A percentile compares a stretch with the other conserved stretches of the same genome.
phyloP scores from a whole-genome alignment of 2,888 invertebrate species.

The Aphidius colemani region DNA sequence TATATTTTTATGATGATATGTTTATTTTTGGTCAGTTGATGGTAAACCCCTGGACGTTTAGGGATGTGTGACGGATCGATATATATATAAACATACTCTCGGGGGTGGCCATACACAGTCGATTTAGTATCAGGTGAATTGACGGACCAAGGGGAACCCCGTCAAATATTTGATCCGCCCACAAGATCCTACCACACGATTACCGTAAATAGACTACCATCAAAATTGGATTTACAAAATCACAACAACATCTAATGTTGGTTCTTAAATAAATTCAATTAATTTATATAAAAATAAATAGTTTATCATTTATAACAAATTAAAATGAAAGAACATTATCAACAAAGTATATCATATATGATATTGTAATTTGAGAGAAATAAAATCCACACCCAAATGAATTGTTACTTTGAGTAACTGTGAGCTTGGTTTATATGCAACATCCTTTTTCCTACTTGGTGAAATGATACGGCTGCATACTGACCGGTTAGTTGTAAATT shows the following conservation, averaged over 20 bases:
- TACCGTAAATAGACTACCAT: conserved; percentile 26
- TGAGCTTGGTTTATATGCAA: conserved; percentile 2
- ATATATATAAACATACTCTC: conserved; percentile 1
- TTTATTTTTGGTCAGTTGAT: too few relatives aligned
- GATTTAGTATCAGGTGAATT: conserved; percentile 34
- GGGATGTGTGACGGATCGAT: conserved; percentile 25
- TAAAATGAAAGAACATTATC: neutral
- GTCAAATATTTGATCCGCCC: conserved; percentile 32
- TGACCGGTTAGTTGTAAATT: conserved; percentile 26
- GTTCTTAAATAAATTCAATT: neutral
- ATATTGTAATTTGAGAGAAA: too few relatives aligned
- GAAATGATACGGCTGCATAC: conserved; percentile 18
- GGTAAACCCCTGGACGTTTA: neutral
- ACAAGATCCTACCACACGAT: conserved; percentile 18
- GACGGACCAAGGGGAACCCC: conserved; percentile 34
- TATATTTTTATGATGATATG: neutral
- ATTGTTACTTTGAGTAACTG: conserved; percentile 8
- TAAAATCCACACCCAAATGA: conserved; percentile 1
- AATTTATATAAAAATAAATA: conserved; percentile 1
- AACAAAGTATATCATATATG: too few relatives aligned
- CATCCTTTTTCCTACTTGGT: conserved; percentile 1
- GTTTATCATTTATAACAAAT: neutral
- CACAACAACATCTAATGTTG: neutral
- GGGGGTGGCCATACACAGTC: conserved; percentile 18
- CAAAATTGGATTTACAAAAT: conserved; percentile 18